A percentile compares a stretch with the other conserved stretches of the same genome.
These are phyloP conservation scores for Platanista minor DNA, from an alignment of 2,113 vertebrate genomes.

Conservation along the genomic window DNA sequence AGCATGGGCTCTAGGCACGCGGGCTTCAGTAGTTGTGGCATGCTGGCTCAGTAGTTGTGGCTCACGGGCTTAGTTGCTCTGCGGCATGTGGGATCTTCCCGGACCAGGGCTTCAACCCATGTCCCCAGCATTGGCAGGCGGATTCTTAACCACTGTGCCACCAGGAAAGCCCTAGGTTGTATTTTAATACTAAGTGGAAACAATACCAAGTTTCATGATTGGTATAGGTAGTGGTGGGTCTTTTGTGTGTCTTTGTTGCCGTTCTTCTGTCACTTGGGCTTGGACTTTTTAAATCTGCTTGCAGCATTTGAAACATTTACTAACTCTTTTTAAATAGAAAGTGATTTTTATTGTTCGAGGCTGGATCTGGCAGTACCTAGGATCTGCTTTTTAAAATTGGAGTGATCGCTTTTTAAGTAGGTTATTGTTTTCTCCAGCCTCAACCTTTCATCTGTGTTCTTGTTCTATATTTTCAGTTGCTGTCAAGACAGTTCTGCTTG, in stretches of 20 bases:
- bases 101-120: too few relatives aligned
- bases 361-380: not conserved
- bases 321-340: not conserved
- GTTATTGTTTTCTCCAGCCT: not conserved
- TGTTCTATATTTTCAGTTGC: not conserved
- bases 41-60: too few relatives aligned
- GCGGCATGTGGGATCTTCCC: too few relatives aligned
- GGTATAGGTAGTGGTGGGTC: not conserved
- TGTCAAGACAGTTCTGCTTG: not conserved
- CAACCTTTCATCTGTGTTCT: not conserved
- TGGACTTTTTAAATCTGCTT: not conserved
- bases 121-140: too few relatives aligned
- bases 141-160: too few relatives aligned
- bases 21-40: too few relatives aligned
- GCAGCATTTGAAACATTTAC: not conserved
- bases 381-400: not conserved
- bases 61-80: too few relatives aligned
- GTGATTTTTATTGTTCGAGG: not conserved
- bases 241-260: not conserved
- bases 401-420: not conserved
- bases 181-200: not conserved
- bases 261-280: not conserved
- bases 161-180: too few relatives aligned
- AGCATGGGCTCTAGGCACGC: too few relatives aligned
- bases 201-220: not conserved